phyloP scores from a whole-genome alignment of 2,113 vertebrate species.

The Bufo gargarizans region DNA sequence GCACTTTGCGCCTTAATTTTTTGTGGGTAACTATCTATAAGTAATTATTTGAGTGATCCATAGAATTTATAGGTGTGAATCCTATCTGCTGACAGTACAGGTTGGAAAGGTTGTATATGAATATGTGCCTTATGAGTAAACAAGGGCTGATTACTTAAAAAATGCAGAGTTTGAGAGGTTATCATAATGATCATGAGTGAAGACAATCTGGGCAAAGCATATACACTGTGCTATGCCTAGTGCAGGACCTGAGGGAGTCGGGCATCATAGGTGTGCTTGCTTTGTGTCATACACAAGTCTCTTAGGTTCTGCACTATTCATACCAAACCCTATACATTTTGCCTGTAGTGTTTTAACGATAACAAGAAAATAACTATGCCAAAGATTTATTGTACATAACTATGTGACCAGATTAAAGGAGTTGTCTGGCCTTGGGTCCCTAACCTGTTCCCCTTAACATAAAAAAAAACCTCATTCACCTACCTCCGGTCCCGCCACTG shows the following conservation, averaged over 20 bases:
- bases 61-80: background rate
- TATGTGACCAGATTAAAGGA: background rate
- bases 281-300: too few species aligned
- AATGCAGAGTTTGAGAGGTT: background rate
- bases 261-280: too few species aligned
- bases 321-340: background rate
- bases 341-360: background rate
- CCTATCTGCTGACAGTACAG: background rate
- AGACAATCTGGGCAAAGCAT: background rate
- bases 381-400: conserved; percentile 2
- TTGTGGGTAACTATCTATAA: too few species aligned
- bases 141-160: background rate
- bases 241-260: background rate
- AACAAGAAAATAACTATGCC: background rate
- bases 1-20: background rate
- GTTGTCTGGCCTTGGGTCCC: too few species aligned
- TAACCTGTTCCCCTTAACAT: too few species aligned
- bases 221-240: background rate
- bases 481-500: too few species aligned
- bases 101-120: background rate
- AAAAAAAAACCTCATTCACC: too few species aligned
- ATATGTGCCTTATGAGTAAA: conserved; percentile 4
- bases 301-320: background rate
- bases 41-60: background rate
- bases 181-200: background rate